phyloP scores from a whole-genome alignment of 2,113 vertebrate species.

The Heterotis niloticus region DNA sequence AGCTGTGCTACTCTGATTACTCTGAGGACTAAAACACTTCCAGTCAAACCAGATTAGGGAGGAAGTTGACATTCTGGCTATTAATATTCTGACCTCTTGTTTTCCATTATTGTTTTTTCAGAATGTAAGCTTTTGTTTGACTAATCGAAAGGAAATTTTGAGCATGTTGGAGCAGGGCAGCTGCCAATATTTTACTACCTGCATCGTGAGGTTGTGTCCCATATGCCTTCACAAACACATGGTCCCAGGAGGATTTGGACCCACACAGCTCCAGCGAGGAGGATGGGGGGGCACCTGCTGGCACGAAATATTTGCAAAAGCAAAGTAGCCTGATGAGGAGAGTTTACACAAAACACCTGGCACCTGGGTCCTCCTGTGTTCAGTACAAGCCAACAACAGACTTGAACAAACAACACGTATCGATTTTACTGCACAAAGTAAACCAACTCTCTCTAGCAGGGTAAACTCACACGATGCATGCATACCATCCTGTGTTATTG shows the following conservation, averaged over 20 bases:
- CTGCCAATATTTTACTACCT: conserved; percentile 19
- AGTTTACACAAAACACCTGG: not conserved
- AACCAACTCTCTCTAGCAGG: not conserved
- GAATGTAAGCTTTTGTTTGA: no score
- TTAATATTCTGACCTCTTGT: not conserved
- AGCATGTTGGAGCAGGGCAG: not conserved
- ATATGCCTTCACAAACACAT: conserved; percentile 62
- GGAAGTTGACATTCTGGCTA: not conserved
- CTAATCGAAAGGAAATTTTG: not conserved
- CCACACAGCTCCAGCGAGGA: conserved; percentile 51
- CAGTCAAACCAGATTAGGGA: not conserved
- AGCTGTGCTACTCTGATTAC: not conserved
- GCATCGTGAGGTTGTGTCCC: conserved; percentile 24
- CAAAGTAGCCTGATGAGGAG: not conserved
- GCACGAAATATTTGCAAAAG: not conserved
- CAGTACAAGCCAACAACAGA: not conserved
- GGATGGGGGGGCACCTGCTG: conserved; percentile 55
- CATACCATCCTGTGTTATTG: not conserved
- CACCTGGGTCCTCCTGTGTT: not conserved
- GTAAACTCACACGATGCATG: not conserved
- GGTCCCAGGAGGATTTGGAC: conserved; percentile 45
- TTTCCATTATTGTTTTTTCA: not conserved
- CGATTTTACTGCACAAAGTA: not conserved
- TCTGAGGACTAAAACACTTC: not conserved
- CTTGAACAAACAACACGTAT: not conserved